Conservation (phyloP, 2,888 invertebrate species). For the Andrena flavipes region DNA sequence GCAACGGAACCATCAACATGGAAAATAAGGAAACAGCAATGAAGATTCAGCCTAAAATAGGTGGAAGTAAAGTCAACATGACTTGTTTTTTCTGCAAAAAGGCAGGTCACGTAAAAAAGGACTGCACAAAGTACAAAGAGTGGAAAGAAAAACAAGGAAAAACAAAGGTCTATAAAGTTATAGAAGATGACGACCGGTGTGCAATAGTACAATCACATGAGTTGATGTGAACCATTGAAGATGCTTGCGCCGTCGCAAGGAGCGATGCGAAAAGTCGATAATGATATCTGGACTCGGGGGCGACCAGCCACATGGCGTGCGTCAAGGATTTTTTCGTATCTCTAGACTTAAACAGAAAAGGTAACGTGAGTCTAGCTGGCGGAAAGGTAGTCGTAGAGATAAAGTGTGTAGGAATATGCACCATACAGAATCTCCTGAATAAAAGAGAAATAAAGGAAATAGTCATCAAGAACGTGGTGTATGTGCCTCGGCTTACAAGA, state of each 20-base stretch:
- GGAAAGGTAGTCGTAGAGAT: not conserved
- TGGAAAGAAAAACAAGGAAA: not conserved
- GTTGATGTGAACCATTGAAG: not conserved
- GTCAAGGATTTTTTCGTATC: too few species aligned
- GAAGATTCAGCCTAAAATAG: not conserved
- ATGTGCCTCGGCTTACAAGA: slow-evolving; percentile 57
- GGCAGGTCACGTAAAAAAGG: not conserved
- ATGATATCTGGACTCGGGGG: too few species aligned
- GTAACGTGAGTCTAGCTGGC: too few species aligned
- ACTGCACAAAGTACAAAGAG: not conserved
- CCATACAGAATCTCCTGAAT: not conserved
- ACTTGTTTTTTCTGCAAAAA: slow-evolving; percentile 9
- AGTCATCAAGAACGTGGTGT: slow-evolving; percentile 51
- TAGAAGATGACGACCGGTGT: not conserved
- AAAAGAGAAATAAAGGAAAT: not conserved
- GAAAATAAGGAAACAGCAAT: not conserved
- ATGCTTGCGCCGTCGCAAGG: not conserved
- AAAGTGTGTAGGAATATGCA: not conserved
- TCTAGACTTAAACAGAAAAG: too few species aligned
- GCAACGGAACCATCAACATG: not conserved
- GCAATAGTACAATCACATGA: too few species aligned
- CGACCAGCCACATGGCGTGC: too few species aligned
- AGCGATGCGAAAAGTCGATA: not conserved
- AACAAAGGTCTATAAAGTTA: not conserved
- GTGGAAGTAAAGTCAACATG: not conserved